Conservation (phyloP, 2,888 invertebrate genomes). For the Steinernema hermaphroditum region DNA sequence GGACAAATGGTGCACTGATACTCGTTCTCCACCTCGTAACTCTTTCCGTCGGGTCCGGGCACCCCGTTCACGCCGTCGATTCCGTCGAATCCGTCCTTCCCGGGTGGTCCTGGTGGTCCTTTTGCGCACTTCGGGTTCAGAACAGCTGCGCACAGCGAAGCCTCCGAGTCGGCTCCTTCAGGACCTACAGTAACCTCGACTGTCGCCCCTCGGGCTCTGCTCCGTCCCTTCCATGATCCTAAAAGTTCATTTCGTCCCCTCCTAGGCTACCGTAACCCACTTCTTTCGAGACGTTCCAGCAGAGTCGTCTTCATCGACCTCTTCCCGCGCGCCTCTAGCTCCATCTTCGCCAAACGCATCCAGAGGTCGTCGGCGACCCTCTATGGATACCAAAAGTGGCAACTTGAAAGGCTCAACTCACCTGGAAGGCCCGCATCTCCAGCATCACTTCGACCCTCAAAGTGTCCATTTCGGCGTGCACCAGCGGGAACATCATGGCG, state of each 20-base stretch:
- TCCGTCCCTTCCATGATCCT: slow-evolving; percentile 2
- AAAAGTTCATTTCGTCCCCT: not conserved
- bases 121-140: not conserved
- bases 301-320: not conserved
- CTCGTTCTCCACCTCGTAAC: not conserved
- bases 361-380: not conserved
- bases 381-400: not conserved
- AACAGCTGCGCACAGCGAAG: not conserved
- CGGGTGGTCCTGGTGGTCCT: slow-evolving; percentile 2
- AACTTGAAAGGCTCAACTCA: not conserved
- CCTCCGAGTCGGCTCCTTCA: not conserved
- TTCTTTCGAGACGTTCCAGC: not conserved
- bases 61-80: not conserved
- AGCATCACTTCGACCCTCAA: not conserved
- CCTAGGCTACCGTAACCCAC: not conserved
- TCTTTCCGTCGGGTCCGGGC: not conserved
- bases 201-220: not conserved
- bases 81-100: slow-evolving; percentile 18
- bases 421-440: not conserved
- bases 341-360: not conserved
- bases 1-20: slow-evolving; percentile 4
- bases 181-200: not conserved
- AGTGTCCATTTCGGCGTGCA: not conserved
- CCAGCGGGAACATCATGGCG: not conserved
- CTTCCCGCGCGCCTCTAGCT: not conserved